A percentile compares a stretch with the other conserved stretches of the same genome.
Conservation (phyloP, 1,140 invertebrate genomes). For the Adoxophyes honmai region DNA sequence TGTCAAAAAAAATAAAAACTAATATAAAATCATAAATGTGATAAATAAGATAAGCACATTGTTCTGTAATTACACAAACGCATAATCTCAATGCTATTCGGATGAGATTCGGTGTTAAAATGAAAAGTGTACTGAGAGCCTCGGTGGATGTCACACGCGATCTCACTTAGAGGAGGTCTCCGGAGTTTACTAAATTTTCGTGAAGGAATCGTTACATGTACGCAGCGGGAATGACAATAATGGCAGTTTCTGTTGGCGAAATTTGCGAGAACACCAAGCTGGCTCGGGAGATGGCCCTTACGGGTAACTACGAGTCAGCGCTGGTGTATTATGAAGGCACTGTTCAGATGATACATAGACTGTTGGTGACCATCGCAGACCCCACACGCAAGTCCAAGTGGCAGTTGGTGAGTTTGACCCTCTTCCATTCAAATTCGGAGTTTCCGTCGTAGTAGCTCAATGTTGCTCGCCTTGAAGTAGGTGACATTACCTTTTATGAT, state of each 20-base stretch:
- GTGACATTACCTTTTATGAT: constrained; percentile 62
- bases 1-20: constrained; percentile 36
- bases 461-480: constrained; percentile 41
- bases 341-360: constrained; percentile 91
- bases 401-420: constrained; percentile 84
- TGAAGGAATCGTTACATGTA: constrained; percentile 61
- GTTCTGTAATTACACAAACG: constrained; percentile 23
- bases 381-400: constrained; percentile 90
- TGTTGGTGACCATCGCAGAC: constrained; percentile 89
- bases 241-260: constrained; percentile 91
- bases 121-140: constrained; percentile 52
- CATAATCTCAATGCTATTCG: constrained; percentile 23
- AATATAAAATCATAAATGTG: constrained; percentile 49
- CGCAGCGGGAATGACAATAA: constrained; percentile 82
- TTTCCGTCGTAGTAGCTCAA: constrained; percentile 17
- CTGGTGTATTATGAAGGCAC: constrained; percentile 97
- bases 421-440: constrained; percentile 20
- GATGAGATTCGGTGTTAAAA: constrained; percentile 45
- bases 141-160: constrained; percentile 55
- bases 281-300: constrained; percentile 94
- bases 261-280: constrained; percentile 95
- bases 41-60: constrained; percentile 21
- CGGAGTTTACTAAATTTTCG: constrained; percentile 46
- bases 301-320: constrained; percentile 97
- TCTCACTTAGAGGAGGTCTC: constrained; percentile 40